Evolutionary conservation across 2,888 invertebrate genomes (phyloP), one percentile per base, ranked within the genome.

Genomic region (Spodoptera picta): DNA sequence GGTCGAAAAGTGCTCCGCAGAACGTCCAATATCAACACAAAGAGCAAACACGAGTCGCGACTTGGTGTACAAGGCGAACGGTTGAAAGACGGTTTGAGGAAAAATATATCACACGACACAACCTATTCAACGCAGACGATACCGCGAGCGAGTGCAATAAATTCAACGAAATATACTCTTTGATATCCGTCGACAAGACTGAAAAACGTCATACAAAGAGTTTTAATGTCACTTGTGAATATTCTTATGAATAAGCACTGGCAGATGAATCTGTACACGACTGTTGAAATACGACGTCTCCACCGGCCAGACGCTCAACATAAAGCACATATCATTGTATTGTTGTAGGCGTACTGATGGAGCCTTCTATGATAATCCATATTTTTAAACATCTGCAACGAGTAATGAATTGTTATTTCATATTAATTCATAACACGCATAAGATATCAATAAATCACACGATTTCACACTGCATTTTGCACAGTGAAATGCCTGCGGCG

Each of bases 221-320:
- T 90, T 90, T 91, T 92, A 93, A 93, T 90, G 88, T 91, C 89
- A 87, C 87, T 87, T 83, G 86, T 81, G 85, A 88, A 90, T 89
- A 90, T 87, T 89, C 84, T 87, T 91, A 90, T 88, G 90, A 90
- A 91, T 89, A 89, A 87, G 82, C 80, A 81, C 83, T 82, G 83
- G 84, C 81, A 92, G 93, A 93, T 93, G 90, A 89, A 93, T 93
- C 93, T 92, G 86, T 82, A 87, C 92, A 92, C 92, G 92, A 92
- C 90, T 88, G 86, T 86, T 93, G 89, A 90, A 92, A 91, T 92
- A 92, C 90, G 92, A 90, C 83, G 86, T 89, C 89, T 83, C 82
- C 83, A 83, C 80, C 79, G 83, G 80, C 79, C 82, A 86, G 85
- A 87, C 87, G 76, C 80, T 84, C 84, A 86, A 87, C 87, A 85